Evolutionary conservation across 2,888 invertebrate species (phyloP), one percentile per base, ranked within the genome.

Genomic region (Sphaerolaimus hirsutus): DNA sequence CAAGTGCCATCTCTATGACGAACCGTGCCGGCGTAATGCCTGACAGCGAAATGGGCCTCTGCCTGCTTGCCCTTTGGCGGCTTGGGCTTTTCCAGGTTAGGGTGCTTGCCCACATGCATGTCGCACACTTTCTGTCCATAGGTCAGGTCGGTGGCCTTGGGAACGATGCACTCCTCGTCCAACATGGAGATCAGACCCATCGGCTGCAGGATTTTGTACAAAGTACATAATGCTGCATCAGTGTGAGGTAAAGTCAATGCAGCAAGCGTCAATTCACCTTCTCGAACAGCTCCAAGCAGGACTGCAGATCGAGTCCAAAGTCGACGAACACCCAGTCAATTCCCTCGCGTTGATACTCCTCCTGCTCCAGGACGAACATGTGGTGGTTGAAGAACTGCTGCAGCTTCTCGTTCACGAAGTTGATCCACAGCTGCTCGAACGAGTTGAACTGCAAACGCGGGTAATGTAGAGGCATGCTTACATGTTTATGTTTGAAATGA

Each of bases 81-180:
- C 49, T 61, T 65, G 26, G 68, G 65, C 73, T 89, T 89, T 72
- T 80, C 74, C 78, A 77, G 89, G 73, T 86, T 86, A 63, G 84
- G 77, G 64, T 87, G 87, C 73, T 97, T 97, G 64, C 93, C 93
- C 74, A 93, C 78, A 71, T 97, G 93, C 75, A 91, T 91, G 75
- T 81, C 81, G 75, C 81, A 84, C 76, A 97, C 74, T 73, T 97
- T 97, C 70, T 93, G 89, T 69, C 82, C 80, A 74, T 93, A 93
- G 68, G 93, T 89, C 71, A 75, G 78, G 70, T 97, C 97, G 61
- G 87, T 83, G 66, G 93, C 93, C 75, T 97, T 97, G 70, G 97
- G 97, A 79, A 97, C 97, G 86, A 97, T 93, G 81, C 89, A 91
- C 75, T 97, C 97, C 78, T 97, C 97, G 74, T 97, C 97, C 75